Conservation (phyloP, 2,888 invertebrate genomes). For the Laothoe populi region DNA sequence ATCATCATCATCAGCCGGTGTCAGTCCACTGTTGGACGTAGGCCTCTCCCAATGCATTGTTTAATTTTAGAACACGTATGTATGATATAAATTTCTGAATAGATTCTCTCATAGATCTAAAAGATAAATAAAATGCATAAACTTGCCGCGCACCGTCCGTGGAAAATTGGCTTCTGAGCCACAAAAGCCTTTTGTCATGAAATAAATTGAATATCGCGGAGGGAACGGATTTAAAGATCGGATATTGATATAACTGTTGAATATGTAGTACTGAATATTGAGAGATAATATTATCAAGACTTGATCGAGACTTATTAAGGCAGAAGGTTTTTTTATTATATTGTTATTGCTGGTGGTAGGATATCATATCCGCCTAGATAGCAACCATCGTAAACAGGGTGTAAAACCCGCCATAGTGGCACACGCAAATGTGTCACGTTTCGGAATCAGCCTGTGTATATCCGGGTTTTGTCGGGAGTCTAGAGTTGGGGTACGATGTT, state of each 20-base stretch:
- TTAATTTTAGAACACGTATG: too few relatives aligned
- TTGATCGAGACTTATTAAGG: neutral
- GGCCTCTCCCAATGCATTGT: too few relatives aligned
- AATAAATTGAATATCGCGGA: constrained; percentile 11
- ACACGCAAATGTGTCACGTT: too few relatives aligned
- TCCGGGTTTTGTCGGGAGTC: too few relatives aligned
- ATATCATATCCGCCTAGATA: too few relatives aligned
- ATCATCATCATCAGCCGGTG: too few relatives aligned
- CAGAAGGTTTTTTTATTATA: neutral
- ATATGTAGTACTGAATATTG: neutral
- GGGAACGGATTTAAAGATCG: constrained; percentile 10
- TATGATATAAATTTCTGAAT: neutral
- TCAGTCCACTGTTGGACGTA: too few relatives aligned
- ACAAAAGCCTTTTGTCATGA: neutral
- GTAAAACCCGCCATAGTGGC: too few relatives aligned
- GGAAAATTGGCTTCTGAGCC: constrained; percentile 6
- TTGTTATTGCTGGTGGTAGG: too few relatives aligned
- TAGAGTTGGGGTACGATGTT: too few relatives aligned
- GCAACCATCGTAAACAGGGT: too few relatives aligned
- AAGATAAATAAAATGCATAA: constrained; percentile 3
- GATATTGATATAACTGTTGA: constrained; percentile 1
- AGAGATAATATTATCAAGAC: neutral
- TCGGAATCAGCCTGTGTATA: too few relatives aligned
- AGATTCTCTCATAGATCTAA: neutral
- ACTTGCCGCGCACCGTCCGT: neutral